Percentiles rank a stretch among this genome's conserved stretches.
These are phyloP conservation scores for Daktulosphaira vitifoliae DNA, from an alignment of 1,140 invertebrate genomes.

Conservation along the genomic window DNA sequence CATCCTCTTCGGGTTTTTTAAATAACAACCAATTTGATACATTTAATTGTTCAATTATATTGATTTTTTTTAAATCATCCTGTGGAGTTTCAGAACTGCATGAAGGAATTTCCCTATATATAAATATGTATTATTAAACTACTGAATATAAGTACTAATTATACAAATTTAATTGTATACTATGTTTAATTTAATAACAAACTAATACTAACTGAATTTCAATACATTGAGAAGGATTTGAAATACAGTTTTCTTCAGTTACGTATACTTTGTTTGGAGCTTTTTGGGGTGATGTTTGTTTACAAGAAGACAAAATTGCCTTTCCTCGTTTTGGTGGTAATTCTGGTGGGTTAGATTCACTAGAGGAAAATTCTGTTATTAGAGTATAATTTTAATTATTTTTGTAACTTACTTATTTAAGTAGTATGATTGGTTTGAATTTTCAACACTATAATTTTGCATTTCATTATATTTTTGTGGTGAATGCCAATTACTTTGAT, in stretches of 20 bases:
- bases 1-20: conserved; percentile 69
- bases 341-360: conserved; percentile 52
- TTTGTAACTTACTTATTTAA: conserved; percentile 7
- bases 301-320: conserved; percentile 18
- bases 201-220: conserved; percentile 7
- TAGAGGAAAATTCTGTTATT: not conserved
- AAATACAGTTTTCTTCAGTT: conserved; percentile 8
- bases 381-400: too few species aligned
- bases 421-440: conserved; percentile 24
- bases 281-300: conserved; percentile 1
- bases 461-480: conserved; percentile 28
- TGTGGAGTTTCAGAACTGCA: not conserved
- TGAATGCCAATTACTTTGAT: conserved; percentile 31
- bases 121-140: too few species aligned
- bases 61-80: conserved; percentile 5
- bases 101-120: not conserved
- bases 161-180: too few species aligned
- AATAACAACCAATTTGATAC: conserved; percentile 66
- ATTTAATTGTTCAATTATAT: conserved; percentile 66
- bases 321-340: conserved; percentile 61
- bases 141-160: too few species aligned
- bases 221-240: conserved; percentile 3
- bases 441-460: conserved; percentile 26
- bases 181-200: not conserved
- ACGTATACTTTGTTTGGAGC: conserved; percentile 23